Evolutionary conservation across 2,888 invertebrate species (phyloP), one percentile per base, ranked within the genome.

Genomic region (Perdita meconis): DNA sequence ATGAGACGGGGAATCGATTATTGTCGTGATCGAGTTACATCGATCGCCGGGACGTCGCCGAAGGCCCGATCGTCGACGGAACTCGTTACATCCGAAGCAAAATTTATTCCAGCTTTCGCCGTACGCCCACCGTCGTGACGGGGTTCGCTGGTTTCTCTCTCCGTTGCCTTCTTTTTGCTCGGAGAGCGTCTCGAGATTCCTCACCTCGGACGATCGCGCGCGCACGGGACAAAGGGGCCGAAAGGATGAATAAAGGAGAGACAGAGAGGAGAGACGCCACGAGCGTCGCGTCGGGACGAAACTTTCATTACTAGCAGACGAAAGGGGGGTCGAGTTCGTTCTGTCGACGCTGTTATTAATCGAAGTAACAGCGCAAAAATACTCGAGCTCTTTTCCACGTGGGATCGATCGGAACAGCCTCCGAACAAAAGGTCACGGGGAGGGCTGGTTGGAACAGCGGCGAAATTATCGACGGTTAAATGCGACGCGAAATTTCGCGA

Each of bases 71-170:
- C 42, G 44, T 19, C 51, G 24, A 51, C 42, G 24, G 36, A 50
- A 66, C 24, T 65, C 64, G 74, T 65, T 59, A 59, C 47, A 56
- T 53, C 67, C 30, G 24, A 24, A 38, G 76, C 47, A 78, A 30
- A 77, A 78, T 77, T 77, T 77, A 72, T 77, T 72, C 77, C 57
- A 66, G 53, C 71, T 59, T 63, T 71, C 56, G 66, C 57, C 19
- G 19, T 66, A 71, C 77, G 61, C 71, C 53, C 66, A 69, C 71
- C 30, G 38, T 8, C 60, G 0, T 6, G 50, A 16, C 30, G 2
- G 55, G 6, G 12, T 34, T 22, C 60, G 6, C 26, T 53, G 44
- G 55, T 47, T 38, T 44, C 47, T 55, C 42, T 53, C 42, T 24
- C 26, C 19, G 42, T 47, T 47, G 42, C 57, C 50, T 64, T 53